These are phyloP conservation scores for Pachycephus smyrnensis DNA, from an alignment of 2,888 invertebrate genomes.

Conservation along the genomic window DNA sequence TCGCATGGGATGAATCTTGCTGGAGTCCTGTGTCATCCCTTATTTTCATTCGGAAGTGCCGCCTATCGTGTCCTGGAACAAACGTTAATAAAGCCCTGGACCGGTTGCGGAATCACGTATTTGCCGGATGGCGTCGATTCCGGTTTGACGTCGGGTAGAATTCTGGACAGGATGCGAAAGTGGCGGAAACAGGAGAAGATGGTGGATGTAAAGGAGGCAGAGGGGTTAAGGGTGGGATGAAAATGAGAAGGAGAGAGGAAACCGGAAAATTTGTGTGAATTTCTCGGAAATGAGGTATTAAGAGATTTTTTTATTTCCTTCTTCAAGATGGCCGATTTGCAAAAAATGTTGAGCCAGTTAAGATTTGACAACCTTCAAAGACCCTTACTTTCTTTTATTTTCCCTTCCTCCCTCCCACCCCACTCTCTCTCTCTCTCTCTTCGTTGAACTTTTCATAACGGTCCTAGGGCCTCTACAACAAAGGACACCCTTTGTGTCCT, in stretches of 20 bases:
- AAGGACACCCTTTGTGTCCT: slow-evolving; percentile 12
- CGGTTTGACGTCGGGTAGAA: not conserved
- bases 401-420: not conserved
- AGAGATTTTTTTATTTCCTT: not conserved
- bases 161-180: not conserved
- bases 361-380: not conserved
- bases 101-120: not conserved
- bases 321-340: too few species aligned
- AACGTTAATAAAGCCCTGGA: not conserved
- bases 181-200: not conserved
- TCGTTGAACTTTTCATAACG: not conserved
- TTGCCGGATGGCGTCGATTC: not conserved
- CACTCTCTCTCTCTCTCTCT: not conserved
- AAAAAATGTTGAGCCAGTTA: not conserved
- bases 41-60: not conserved
- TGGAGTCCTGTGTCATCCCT: not conserved
- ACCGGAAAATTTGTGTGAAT: not conserved
- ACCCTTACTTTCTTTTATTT: not conserved
- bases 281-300: slow-evolving; percentile 24
- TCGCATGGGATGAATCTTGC: not conserved
- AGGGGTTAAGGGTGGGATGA: not conserved
- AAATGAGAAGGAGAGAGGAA: not conserved
- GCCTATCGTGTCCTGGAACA: not conserved
- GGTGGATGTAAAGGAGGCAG: not conserved
- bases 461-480: slow-evolving; percentile 11